Conservation (phyloP, 2,888 invertebrate species). For the Palloptera scutellata region DNA sequence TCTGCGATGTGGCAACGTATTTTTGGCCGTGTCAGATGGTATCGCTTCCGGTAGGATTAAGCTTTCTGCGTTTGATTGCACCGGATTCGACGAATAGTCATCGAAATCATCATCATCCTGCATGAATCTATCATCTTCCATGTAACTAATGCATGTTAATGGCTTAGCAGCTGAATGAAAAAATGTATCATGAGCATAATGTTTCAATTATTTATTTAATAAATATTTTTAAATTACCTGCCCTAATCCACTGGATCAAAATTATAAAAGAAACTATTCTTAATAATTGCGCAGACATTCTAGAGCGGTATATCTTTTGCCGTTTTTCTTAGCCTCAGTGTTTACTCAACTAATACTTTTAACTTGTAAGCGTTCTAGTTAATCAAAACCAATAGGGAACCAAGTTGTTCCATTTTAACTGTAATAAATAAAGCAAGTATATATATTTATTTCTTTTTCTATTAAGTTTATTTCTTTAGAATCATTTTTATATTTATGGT, state of each 20-base stretch:
- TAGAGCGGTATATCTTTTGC: background rate
- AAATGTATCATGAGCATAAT: too few relatives aligned
- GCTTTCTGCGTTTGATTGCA: conserved; percentile 27
- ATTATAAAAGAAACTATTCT: conserved; percentile 13
- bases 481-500: too few relatives aligned
- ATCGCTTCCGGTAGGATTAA: conserved; percentile 8
- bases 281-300: background rate
- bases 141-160: conserved; percentile 55
- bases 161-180: conserved; percentile 47
- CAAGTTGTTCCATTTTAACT: too few relatives aligned
- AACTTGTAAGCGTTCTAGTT: too few relatives aligned
- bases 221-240: background rate
- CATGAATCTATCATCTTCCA: conserved; percentile 53
- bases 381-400: too few relatives aligned
- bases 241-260: conserved; percentile 11
- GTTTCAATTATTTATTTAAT: too few relatives aligned
- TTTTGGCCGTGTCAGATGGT: background rate
- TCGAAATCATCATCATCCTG: conserved; percentile 54
- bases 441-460: too few relatives aligned
- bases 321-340: too few relatives aligned
- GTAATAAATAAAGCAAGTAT: too few relatives aligned
- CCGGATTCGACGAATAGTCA: conserved; percentile 40
- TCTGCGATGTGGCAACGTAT: conserved; percentile 35
- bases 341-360: too few relatives aligned
- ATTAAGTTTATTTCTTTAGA: too few relatives aligned